phyloP scores from a whole-genome alignment of 2,113 vertebrate genomes.

The Malurus elegans region DNA sequence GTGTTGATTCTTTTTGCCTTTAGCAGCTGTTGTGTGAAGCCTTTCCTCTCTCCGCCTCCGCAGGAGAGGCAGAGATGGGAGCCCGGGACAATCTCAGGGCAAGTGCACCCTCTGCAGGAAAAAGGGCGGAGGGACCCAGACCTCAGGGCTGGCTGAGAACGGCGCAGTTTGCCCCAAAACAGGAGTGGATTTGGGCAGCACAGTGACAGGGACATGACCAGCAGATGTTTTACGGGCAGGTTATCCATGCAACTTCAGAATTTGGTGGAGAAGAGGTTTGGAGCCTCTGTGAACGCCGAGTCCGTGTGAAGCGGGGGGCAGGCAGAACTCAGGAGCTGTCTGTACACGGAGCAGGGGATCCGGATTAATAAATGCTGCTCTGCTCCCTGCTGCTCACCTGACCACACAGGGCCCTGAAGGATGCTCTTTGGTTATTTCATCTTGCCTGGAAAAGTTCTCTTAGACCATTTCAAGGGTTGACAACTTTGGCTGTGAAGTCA shows the following conservation, averaged over 20 bases:
- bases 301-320: neutral
- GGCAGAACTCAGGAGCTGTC: neutral
- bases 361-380: neutral
- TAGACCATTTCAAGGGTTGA: neutral
- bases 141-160: neutral
- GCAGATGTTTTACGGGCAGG: neutral
- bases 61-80: neutral
- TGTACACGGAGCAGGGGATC: neutral
- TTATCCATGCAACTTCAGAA: neutral
- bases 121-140: neutral
- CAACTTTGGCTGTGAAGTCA: neutral
- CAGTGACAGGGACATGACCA: rapidly evolving
- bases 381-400: neutral
- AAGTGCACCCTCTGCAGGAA: constrained; percentile 38
- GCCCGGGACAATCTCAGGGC: neutral
- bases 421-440: neutral
- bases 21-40: neutral
- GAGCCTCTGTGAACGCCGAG: neutral
- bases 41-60: neutral
- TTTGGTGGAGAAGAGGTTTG: neutral
- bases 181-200: rapidly evolving
- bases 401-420: neutral
- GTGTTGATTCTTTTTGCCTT: neutral
- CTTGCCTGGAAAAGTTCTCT: neutral
- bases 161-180: rapidly evolving